Evolutionary conservation across 2,113 vertebrate genomes (phyloP).

Genomic region (Mastomys natalensis): DNA sequence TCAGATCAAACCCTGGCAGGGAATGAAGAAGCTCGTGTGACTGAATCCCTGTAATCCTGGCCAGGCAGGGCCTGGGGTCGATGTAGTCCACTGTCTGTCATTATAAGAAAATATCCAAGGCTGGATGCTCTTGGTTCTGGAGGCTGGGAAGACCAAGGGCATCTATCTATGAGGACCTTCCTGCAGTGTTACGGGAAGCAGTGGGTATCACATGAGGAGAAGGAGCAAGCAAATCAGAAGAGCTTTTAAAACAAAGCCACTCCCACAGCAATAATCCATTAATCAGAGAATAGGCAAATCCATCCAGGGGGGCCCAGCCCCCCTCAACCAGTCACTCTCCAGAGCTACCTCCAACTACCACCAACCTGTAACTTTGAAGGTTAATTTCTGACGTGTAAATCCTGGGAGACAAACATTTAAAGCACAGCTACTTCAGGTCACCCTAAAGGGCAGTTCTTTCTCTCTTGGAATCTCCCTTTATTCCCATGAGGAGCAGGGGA

Average conservation of each 20-base stretch:
- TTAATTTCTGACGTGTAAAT: neutral
- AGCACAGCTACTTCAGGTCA: neutral
- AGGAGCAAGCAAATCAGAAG: neutral
- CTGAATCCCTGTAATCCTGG: neutral
- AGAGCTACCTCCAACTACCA: neutral
- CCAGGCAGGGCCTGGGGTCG: no score
- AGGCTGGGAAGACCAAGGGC: neutral
- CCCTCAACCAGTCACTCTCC: neutral
- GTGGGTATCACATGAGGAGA: neutral
- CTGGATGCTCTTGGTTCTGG: neutral
- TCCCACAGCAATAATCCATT: neutral
- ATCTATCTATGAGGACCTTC: neutral
- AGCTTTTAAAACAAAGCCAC: neutral
- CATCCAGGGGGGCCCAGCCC: neutral
- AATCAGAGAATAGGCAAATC: neutral
- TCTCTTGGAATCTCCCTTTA: neutral
- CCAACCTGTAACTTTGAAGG: neutral
- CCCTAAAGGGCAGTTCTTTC: neutral
- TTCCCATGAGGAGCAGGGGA: neutral
- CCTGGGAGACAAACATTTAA: neutral
- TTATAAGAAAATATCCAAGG: neutral
- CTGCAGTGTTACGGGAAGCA: neutral
- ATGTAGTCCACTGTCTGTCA: neutral
- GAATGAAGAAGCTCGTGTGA: neutral
- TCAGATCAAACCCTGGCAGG: neutral